A percentile compares a stretch with the other conserved stretches of the same genome.
Conservation (phyloP, 2,888 invertebrate species). For the Lysandra bellargus region DNA sequence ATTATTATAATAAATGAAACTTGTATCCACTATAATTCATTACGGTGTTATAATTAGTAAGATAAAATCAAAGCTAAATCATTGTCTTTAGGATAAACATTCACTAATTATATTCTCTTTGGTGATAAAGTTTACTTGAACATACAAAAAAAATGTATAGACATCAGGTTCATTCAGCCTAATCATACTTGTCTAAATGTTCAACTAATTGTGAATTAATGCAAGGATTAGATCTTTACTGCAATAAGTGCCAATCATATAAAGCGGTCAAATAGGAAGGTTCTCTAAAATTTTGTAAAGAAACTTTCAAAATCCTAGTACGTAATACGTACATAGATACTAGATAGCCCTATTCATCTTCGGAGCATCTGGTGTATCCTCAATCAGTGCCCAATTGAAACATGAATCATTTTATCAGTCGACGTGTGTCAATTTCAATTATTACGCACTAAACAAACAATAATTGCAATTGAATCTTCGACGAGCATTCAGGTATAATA, state of each 20-base stretch:
- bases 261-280: no score
- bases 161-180: no score
- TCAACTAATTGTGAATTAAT: no score
- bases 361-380: background rate
- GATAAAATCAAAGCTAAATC: background rate
- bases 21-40: no score
- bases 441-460: conserved; percentile 5
- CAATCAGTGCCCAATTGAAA: conserved; percentile 26
- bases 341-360: background rate
- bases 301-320: background rate
- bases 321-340: background rate
- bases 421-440: conserved; percentile 31
- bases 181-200: no score
- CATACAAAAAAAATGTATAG: no score
- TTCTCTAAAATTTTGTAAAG: no score
- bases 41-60: no score
- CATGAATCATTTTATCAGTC: conserved; percentile 33
- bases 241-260: no score
- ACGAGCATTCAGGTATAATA: background rate
- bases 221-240: no score
- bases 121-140: background rate
- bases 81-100: background rate
- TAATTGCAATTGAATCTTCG: background rate
- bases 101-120: background rate
- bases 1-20: no score